These are phyloP conservation scores for Creontiades dilutus DNA, from an alignment of 2,888 invertebrate species.

Conservation along the genomic window DNA sequence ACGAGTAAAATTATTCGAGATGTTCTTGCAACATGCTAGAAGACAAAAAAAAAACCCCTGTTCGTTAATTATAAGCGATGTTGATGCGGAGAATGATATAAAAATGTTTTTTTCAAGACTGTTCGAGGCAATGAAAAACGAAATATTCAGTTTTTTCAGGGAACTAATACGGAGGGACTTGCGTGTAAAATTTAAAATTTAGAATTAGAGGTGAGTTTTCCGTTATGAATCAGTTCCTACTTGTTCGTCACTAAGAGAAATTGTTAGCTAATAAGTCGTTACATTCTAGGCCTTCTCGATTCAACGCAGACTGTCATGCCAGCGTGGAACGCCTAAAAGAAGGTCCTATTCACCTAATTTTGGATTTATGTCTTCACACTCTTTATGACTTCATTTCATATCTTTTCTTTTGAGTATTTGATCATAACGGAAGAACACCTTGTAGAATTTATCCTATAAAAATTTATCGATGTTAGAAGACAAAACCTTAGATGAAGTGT, in stretches of 20 bases:
- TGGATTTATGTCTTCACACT: no score
- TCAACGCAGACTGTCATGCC: no score
- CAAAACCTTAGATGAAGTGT: background rate
- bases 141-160: background rate
- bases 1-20: slow-evolving; percentile 11
- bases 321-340: background rate
- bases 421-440: slow-evolving; percentile 11
- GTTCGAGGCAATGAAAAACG: slow-evolving; percentile 20
- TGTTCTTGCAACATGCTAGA: background rate
- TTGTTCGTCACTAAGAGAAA: background rate
- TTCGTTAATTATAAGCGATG: background rate
- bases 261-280: background rate
- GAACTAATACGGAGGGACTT: slow-evolving; percentile 7
- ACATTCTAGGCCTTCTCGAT: background rate
- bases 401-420: no score
- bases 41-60: background rate
- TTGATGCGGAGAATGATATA: background rate
- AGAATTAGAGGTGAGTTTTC: background rate
- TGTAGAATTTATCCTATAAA: slow-evolving; percentile 9
- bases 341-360: background rate
- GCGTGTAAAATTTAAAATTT: background rate
- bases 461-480: slow-evolving; percentile 3
- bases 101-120: slow-evolving; percentile 9
- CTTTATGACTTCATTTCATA: no score
- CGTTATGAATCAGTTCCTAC: slow-evolving; percentile 6